phyloP scores from a whole-genome alignment of 2,797 vertebrate species.

The Sebastes matsubarae region DNA sequence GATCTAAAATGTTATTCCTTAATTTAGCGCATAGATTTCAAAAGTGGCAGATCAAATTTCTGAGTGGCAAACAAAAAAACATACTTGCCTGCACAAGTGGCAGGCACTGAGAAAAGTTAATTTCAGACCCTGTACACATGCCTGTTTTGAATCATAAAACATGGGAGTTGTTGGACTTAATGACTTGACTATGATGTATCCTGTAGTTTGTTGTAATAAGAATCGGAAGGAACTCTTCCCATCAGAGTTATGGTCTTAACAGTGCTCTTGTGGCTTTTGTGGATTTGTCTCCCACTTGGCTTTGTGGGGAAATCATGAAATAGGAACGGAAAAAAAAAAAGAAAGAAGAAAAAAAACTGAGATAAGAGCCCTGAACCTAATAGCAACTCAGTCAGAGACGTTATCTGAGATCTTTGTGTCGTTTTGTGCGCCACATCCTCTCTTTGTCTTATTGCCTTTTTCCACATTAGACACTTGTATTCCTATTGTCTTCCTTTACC shows the following conservation, averaged over 20 bases:
- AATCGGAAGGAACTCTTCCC: background rate
- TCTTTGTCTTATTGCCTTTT: slow-evolving; percentile 47
- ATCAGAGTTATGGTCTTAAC: slow-evolving; percentile 18
- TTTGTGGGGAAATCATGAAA: slow-evolving; percentile 40
- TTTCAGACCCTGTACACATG: background rate
- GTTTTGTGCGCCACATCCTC: slow-evolving; percentile 53
- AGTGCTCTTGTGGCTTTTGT: slow-evolving; percentile 19
- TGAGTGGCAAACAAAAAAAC: no score
- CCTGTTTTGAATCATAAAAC: background rate
- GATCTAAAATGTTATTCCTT: no score
- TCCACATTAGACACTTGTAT: slow-evolving; percentile 47
- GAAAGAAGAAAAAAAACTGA: slow-evolving; percentile 14
- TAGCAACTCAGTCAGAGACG: slow-evolving; percentile 33
- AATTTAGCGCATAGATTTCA: no score
- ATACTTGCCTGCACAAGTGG: no score
- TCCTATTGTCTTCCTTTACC: slow-evolving; percentile 41
- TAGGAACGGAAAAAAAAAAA: background rate
- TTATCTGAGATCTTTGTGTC: slow-evolving; percentile 46
- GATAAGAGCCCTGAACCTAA: slow-evolving; percentile 41
- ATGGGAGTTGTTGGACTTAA: background rate
- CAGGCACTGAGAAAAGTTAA: no score
- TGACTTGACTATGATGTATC: slow-evolving; percentile 28
- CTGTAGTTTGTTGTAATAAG: slow-evolving; percentile 8
- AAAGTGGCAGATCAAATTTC: no score
- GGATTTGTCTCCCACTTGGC: slow-evolving; percentile 31